A percentile compares a stretch with the other conserved stretches of the same genome.
Evolutionary conservation across 2,888 invertebrate species (phyloP).

Genomic region (Hipparchia sbordonii): DNA sequence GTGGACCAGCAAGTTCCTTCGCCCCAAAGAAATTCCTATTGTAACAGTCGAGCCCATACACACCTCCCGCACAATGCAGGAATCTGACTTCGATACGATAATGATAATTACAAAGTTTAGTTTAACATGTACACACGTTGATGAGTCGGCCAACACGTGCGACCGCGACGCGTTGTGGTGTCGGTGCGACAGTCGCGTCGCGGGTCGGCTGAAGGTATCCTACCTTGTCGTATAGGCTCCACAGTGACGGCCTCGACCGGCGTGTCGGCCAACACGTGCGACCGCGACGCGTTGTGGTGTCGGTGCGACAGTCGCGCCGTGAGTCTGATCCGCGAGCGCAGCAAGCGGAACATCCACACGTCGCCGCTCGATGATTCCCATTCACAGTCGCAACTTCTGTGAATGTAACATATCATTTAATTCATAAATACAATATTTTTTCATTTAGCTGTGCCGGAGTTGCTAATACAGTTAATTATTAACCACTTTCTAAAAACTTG

Average conservation of each 20-base stretch:
- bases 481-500: no score
- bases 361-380: constrained; percentile 60
- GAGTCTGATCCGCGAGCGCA: constrained; percentile 60
- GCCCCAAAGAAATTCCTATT: no score
- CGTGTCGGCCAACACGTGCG: constrained; percentile 57
- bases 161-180: constrained; percentile 41
- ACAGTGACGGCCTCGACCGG: constrained; percentile 49
- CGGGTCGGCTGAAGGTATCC: constrained; percentile 26
- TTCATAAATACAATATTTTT: neutral
- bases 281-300: constrained; percentile 40
- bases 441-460: no score
- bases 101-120: no score
- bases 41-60: no score
- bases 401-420: neutral
- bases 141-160: constrained; percentile 55
- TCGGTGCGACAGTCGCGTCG: constrained; percentile 50
- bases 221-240: constrained; percentile 51
- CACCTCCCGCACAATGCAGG: no score
- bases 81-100: no score
- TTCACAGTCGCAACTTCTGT: constrained; percentile 56
- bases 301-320: constrained; percentile 51
- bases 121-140: no score
- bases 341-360: constrained; percentile 63
- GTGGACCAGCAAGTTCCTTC: no score
- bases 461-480: no score